Evolutionary conservation across 2,888 invertebrate species (phyloP).

Genomic region (Heliconius cydno): DNA sequence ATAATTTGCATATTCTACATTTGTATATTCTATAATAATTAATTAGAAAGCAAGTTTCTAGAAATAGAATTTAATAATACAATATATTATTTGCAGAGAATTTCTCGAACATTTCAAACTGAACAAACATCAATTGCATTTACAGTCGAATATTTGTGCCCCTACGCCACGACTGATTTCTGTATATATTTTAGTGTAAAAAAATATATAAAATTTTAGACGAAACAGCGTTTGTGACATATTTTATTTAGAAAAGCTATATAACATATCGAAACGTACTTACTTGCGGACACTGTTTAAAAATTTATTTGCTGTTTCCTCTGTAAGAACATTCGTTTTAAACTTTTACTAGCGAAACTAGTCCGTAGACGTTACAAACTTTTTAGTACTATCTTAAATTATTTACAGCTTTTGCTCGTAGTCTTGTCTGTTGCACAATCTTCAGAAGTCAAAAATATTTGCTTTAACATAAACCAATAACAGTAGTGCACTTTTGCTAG

Average conservation of each 20-base stretch:
- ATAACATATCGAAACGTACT: neutral
- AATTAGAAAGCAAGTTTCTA: neutral
- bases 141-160: too few relatives aligned
- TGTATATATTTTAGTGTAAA: too few relatives aligned
- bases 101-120: too few relatives aligned
- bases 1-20: neutral
- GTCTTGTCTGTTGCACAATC: neutral
- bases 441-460: neutral
- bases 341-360: neutral
- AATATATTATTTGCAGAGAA: too few relatives aligned
- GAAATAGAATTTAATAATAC: too few relatives aligned
- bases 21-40: neutral
- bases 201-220: too few relatives aligned
- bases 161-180: too few relatives aligned
- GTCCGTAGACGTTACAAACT: neutral
- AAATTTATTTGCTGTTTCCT: neutral
- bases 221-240: neutral
- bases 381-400: neutral
- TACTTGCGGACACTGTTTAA: neutral
- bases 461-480: too few relatives aligned
- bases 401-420: neutral
- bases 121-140: too few relatives aligned
- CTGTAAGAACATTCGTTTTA: neutral
- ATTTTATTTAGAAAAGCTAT: neutral
- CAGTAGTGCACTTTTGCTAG: too few relatives aligned